Evolutionary conservation across 2,797 vertebrate genomes (phyloP), one percentile per base, ranked within the genome.

Genomic region (Decapterus maruadsi): DNA sequence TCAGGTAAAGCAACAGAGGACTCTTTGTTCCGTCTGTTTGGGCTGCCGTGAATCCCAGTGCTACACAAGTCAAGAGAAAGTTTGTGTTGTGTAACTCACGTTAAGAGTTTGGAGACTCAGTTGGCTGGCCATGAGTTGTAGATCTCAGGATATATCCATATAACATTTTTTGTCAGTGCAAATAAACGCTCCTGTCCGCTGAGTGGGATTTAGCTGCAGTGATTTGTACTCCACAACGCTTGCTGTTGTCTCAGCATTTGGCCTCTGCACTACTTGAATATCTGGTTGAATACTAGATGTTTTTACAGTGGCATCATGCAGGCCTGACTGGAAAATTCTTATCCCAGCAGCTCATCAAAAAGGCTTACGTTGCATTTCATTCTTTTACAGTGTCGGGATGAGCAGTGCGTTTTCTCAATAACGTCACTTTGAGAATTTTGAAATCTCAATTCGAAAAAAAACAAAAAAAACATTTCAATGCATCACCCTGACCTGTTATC

Each of bases 1-100:
- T 84, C 85, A 56, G 62, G 38, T 74, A 58, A 80, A 64, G 38
- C 46, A 48, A 90, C 82, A 81, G 66, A 67, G 14, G 65, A n/a
- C 22, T 71, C 65, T 82, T 82, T 91, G 84, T 92, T 42, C 51
- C 42, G 72, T 70, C 58, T 43, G 42, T 48, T 50, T 2, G 7
- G 20, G 19, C 20, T 59, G 26, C 13, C 54, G 36, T 53, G 57
- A 51, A 26, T 59, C n/a, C 22, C 26, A 42, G 22, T 36, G 50
- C 68, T 38, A 40, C 9, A 74, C 66, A 17, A 46, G 42, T 68
- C 8, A 22, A 0, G 40, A 8, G 1, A 43, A 26, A 1, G 14
- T 57, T 50, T 75, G 31, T 22, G 34, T 56, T 79, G 64, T 2
- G 2, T 53, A 34, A 22, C 36, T 50, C 26, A 5, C 40, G 26